Conservation (phyloP, 1,140 invertebrate genomes). For the Leptinotarsa undecemlineata region DNA sequence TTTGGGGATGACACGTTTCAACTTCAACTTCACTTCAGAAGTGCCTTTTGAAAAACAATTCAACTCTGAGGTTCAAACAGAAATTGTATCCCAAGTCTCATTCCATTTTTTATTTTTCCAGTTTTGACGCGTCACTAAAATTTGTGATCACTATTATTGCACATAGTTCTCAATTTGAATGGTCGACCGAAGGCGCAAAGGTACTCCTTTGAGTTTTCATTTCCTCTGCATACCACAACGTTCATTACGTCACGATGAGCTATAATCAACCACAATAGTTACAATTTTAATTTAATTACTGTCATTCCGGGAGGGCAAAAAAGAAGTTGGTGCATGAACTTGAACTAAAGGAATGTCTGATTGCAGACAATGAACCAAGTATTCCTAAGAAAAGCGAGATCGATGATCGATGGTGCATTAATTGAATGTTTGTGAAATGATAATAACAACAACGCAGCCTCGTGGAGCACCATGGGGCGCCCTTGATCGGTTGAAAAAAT, state of each 20-base stretch:
- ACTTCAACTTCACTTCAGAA: no score
- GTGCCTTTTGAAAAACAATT: no score
- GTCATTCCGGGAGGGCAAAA: conserved; percentile 7
- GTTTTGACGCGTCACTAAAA: no score
- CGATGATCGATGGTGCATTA: conserved; percentile 3
- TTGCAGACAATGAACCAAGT: conserved; percentile 13
- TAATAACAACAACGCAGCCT: no score
- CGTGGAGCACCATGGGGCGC: no score
- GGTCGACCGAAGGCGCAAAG: not conserved
- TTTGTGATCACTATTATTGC: no score
- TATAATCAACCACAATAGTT: conserved; percentile 19
- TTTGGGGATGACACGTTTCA: no score
- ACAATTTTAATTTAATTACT: conserved; percentile 19
- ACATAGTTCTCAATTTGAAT: no score
- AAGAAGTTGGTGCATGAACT: conserved; percentile 11
- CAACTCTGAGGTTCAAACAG: no score
- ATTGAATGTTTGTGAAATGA: not conserved
- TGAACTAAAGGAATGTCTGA: conserved; percentile 6
- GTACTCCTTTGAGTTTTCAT: not conserved
- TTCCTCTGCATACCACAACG: conserved; percentile 12
- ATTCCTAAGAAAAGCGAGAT: conserved; percentile 15
- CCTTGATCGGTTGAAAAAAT: no score
- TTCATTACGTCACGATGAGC: conserved; percentile 17
- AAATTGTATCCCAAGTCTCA: no score
- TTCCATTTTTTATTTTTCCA: no score